Evolutionary conservation across 64 coral and sea anemone species (phyloP).

Genomic region (Orbicella faveolata): DNA sequence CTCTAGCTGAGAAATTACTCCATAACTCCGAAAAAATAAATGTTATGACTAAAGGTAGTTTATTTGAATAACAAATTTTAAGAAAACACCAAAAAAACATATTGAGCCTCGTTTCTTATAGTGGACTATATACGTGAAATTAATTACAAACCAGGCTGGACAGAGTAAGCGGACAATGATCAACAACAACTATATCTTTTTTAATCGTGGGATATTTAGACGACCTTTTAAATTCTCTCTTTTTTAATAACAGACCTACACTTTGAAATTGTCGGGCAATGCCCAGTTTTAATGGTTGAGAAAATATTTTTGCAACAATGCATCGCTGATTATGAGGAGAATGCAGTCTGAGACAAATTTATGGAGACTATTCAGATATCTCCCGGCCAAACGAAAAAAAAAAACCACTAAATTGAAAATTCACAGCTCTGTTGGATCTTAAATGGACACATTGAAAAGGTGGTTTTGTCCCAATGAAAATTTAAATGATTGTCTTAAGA

Average conservation of each 20-base stretch:
- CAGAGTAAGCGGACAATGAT: not conserved
- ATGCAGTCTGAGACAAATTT: not conserved
- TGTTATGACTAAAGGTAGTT: not conserved
- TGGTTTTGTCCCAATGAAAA: not conserved
- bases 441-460: not conserved
- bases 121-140: not conserved
- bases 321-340: not conserved
- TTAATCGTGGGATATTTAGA: not conserved
- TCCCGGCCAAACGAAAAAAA: not conserved
- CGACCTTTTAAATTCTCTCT: not conserved
- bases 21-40: not conserved
- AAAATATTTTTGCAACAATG: constrained; percentile 16
- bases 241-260: not conserved
- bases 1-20: not conserved
- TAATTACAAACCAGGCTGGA: not conserved
- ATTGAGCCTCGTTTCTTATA: not conserved
- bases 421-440: not conserved
- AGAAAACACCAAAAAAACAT: not conserved
- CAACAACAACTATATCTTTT: not conserved
- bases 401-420: not conserved
- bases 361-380: not conserved
- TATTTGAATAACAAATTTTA: not conserved
- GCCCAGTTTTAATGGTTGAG: not conserved
- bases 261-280: not conserved
- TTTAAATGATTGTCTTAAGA: not conserved